Percentiles rank a stretch among this genome's conserved stretches.
Conservation (phyloP, 2,113 vertebrate species). For the Nycticryphes semicollaris region DNA sequence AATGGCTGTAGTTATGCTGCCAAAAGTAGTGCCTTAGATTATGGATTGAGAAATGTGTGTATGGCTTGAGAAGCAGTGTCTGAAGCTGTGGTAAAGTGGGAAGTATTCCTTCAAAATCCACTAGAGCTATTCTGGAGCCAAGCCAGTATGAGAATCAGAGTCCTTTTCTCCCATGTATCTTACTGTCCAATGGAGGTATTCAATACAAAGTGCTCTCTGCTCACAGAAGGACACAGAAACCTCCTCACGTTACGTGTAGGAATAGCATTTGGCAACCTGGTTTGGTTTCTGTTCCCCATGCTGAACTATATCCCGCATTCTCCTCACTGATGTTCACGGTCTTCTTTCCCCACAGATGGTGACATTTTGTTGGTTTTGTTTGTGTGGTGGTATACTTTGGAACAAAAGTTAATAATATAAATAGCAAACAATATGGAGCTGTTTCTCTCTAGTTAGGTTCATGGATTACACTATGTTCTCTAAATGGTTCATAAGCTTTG, state of each 20-base stretch:
- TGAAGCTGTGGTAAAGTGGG: not conserved
- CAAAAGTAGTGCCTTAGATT: not conserved
- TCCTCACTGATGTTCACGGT: fast-evolving
- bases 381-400: not conserved
- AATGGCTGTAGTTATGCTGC: not conserved
- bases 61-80: not conserved
- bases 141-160: not conserved
- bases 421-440: not conserved
- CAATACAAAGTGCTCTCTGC: not conserved
- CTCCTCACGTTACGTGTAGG: not conserved
- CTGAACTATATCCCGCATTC: not conserved
- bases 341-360: not conserved
- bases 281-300: not conserved
- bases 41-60: not conserved
- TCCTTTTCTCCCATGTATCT: not conserved
- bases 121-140: not conserved
- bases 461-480: not conserved
- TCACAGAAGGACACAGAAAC: not conserved
- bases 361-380: not conserved
- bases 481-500: not conserved
- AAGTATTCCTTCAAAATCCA: not conserved
- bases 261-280: not conserved
- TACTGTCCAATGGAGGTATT: not conserved
- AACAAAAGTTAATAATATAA: not conserved
- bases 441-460: not conserved